Evolutionary conservation across 2,113 vertebrate genomes (phyloP).

Genomic region (Varanus salvator): DNA sequence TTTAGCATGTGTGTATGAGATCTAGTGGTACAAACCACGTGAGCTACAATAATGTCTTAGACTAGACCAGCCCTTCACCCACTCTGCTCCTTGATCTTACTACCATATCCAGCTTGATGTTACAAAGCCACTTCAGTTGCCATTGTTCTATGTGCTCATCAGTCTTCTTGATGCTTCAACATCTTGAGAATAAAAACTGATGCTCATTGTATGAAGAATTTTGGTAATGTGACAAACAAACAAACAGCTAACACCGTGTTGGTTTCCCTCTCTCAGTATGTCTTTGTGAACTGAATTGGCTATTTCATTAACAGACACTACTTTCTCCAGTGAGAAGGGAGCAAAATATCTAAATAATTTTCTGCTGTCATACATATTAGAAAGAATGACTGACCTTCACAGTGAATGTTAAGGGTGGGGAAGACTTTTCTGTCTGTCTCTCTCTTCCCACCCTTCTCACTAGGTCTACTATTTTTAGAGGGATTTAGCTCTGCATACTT

Average conservation of each 20-base stretch:
- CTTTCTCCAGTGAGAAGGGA: background rate
- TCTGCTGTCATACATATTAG: background rate
- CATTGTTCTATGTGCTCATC: background rate
- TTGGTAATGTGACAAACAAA: background rate
- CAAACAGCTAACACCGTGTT: background rate
- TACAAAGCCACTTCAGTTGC: background rate
- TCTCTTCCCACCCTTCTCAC: background rate
- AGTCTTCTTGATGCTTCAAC: background rate
- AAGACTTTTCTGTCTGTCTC: background rate
- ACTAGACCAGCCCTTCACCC: background rate
- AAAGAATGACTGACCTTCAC: background rate
- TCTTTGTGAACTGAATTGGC: background rate
- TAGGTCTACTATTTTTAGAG: constrained; percentile 1
- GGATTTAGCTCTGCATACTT: background rate
- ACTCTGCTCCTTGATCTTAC: background rate
- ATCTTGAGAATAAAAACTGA: background rate
- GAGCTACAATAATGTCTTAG: background rate
- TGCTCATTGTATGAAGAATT: background rate
- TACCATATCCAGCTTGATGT: background rate
- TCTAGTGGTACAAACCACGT: background rate
- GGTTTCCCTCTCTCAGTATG: background rate
- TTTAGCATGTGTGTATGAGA: background rate
- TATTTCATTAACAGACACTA: background rate
- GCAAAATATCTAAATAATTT: background rate
- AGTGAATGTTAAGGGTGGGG: background rate